Percentiles rank a stretch among this genome's conserved stretches.
Evolutionary conservation across 2,797 vertebrate species (phyloP).

Genomic region (Tolypeutes matacus): DNA sequence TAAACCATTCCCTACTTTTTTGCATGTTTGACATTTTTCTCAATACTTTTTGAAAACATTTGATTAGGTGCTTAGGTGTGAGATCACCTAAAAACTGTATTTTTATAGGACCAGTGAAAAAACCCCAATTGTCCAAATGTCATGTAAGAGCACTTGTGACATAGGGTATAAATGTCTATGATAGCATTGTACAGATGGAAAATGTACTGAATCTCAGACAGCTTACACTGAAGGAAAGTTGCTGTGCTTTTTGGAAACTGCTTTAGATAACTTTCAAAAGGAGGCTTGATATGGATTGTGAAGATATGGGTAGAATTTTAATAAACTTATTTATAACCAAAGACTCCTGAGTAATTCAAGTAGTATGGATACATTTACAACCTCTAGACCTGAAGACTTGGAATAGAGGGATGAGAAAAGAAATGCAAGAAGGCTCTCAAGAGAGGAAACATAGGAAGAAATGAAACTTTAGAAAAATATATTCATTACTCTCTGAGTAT

Average conservation of each 20-base stretch:
- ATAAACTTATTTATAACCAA: background rate
- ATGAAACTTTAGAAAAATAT: background rate
- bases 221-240: background rate
- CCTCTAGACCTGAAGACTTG: background rate
- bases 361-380: background rate
- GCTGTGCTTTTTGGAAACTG: background rate
- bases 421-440: background rate
- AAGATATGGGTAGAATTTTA: background rate
- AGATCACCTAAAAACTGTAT: background rate
- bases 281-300: background rate
- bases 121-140: background rate
- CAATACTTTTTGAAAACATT: background rate
- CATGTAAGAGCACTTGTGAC: background rate
- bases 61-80: no score
- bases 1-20: background rate
- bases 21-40: background rate
- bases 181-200: background rate
- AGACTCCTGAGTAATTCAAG: background rate
- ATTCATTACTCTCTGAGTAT: background rate
- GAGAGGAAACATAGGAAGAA: background rate
- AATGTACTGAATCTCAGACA: fast-evolving
- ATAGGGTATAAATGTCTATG: background rate
- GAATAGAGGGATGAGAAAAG: background rate
- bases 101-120: background rate
- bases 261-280: background rate